Conservation (phyloP, 2,797 vertebrate genomes). For the Denticeps clupeoides region DNA sequence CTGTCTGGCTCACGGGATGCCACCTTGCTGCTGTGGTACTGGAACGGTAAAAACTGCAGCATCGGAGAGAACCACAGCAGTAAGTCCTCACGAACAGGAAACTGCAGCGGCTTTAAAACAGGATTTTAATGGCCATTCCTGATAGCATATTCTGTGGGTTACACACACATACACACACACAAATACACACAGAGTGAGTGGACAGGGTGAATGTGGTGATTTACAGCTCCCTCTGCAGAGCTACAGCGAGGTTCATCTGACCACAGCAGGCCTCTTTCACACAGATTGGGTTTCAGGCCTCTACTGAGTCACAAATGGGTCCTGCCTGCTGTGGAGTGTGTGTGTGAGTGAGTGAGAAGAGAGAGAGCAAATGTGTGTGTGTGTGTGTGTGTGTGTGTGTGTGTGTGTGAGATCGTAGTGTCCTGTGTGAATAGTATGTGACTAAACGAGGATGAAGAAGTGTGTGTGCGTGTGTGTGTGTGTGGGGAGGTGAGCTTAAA, state of each 20-base stretch:
- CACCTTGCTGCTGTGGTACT: conserved; percentile 94
- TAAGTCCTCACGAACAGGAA: conserved; percentile 44
- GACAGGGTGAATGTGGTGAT: conserved; percentile 52
- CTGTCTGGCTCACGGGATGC: conserved; percentile 92
- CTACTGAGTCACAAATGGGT: conserved; percentile 39
- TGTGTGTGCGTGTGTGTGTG: neutral
- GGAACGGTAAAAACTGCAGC: conserved; percentile 86
- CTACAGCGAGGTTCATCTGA: conserved; percentile 62
- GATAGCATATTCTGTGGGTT: neutral
- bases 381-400: conserved; percentile 24
- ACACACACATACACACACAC: neutral
- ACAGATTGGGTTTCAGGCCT: conserved; percentile 57
- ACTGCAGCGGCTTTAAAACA: neutral
- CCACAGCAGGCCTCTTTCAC: conserved; percentile 47
- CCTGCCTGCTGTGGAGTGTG: conserved; percentile 25
- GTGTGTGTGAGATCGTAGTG: conserved; percentile 20
- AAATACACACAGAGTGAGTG: neutral
- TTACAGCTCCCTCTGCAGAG: conserved; percentile 53
- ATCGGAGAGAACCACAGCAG: conserved; percentile 81
- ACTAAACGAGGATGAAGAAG: conserved; percentile 39
- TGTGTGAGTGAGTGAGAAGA: conserved; percentile 1
- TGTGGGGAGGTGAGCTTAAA: conserved; percentile 1
- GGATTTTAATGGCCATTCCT: neutral
- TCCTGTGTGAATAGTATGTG: conserved; percentile 13
- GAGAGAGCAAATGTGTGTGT: conserved; percentile 3